Conservation (phyloP, 2,888 invertebrate species). For the Nomada ruficornis region DNA sequence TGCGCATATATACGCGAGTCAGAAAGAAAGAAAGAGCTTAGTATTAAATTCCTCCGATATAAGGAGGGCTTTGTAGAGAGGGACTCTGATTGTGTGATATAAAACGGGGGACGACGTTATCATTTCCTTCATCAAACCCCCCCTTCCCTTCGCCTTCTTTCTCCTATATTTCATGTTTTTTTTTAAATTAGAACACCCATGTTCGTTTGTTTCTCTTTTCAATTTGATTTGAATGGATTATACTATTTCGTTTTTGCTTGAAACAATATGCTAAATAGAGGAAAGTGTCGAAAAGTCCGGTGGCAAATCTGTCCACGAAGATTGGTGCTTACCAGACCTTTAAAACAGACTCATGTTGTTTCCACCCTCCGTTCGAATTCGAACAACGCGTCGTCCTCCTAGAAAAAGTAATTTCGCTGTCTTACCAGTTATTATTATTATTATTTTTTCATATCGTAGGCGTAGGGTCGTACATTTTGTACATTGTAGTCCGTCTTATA, state of each 20-base stretch:
- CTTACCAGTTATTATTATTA: constrained; percentile 61
- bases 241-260: not conserved
- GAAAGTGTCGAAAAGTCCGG: not conserved
- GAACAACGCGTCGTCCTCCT: constrained; percentile 73
- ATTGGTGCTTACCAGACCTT: not conserved
- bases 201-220: constrained; percentile 4
- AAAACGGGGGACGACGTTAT: constrained; percentile 77
- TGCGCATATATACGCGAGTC: not conserved
- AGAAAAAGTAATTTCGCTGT: constrained; percentile 72
- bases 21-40: constrained; percentile 53
- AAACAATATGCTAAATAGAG: not conserved
- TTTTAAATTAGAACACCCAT: not conserved
- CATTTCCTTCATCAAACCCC: constrained; percentile 21
- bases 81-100: constrained; percentile 82
- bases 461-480: constrained; percentile 57
- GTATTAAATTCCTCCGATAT: constrained; percentile 51
- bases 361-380: not conserved
- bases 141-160: constrained; percentile 17
- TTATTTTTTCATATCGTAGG: constrained; percentile 54
- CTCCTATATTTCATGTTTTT: not conserved
- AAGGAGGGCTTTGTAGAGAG: constrained; percentile 66
- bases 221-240: constrained; percentile 1
- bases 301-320: not conserved
- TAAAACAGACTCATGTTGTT: constrained; percentile 3
- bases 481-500: constrained; percentile 66